Percentiles rank a stretch among this genome's conserved stretches.
phyloP scores from a whole-genome alignment of 2,113 vertebrate genomes.

The Lagopus muta region DNA sequence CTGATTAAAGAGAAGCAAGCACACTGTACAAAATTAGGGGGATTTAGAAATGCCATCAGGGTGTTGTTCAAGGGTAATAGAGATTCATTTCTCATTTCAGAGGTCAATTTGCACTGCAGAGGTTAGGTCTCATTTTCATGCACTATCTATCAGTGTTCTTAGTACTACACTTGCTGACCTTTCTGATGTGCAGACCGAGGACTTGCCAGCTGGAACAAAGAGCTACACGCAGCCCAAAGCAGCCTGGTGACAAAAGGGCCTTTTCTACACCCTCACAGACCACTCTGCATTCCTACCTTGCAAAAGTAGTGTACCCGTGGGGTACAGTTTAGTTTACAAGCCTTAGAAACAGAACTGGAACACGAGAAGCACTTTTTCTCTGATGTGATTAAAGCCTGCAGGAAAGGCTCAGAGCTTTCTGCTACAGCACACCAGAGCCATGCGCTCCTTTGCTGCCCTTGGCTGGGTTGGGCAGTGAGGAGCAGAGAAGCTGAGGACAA shows the following conservation, averaged over 20 bases:
- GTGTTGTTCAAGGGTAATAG: constrained; percentile 16
- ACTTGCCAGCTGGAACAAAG: constrained; percentile 63
- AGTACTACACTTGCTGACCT: constrained; percentile 36
- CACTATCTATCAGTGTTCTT: constrained; percentile 59
- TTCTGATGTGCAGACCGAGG: constrained; percentile 59
- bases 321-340: not conserved
- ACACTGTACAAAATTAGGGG: not conserved
- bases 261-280: not conserved
- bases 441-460: too few species aligned
- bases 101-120: constrained; percentile 53
- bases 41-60: constrained; percentile 27
- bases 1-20: not conserved
- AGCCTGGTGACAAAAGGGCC: not conserved
- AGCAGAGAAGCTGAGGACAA: not conserved
- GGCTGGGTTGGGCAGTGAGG: too few species aligned
- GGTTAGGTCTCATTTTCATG: constrained; percentile 66
- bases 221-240: constrained; percentile 13
- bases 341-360: not conserved
- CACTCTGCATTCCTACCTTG: not conserved
- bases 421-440: too few species aligned
- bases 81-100: constrained; percentile 42
- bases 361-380: not conserved
- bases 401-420: not conserved
- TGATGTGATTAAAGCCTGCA: not conserved
- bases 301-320: not conserved